A percentile compares a stretch with the other conserved stretches of the same genome.
Conservation (phyloP, 2,797 vertebrate genomes). For the Xenentodon cancila region DNA sequence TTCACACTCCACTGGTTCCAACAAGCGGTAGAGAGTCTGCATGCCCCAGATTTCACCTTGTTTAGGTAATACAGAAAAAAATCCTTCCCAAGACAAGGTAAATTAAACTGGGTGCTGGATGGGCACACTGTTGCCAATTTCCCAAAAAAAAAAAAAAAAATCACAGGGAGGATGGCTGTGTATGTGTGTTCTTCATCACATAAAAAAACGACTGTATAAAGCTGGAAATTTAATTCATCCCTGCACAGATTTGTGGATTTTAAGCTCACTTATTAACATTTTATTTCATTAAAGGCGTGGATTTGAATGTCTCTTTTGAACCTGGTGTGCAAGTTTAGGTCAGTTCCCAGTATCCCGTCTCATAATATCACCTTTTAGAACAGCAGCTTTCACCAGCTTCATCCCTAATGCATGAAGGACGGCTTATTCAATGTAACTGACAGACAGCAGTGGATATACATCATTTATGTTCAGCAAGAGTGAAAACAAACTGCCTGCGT, state of each 20-base stretch:
- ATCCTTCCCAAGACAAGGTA: slow-evolving; percentile 75
- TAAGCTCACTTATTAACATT: slow-evolving; percentile 16
- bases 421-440: slow-evolving; percentile 64
- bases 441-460: slow-evolving; percentile 69
- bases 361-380: slow-evolving; percentile 57
- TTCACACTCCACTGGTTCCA: slow-evolving; percentile 86
- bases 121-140: slow-evolving; percentile 56
- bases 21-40: slow-evolving; percentile 82
- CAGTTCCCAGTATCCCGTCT: slow-evolving; percentile 47
- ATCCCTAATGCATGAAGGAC: slow-evolving; percentile 72
- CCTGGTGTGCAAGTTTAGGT: slow-evolving; percentile 45
- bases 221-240: slow-evolving; percentile 15
- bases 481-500: slow-evolving; percentile 68
- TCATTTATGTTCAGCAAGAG: slow-evolving; percentile 74
- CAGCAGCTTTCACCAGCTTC: slow-evolving; percentile 46
- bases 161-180: slow-evolving; percentile 10
- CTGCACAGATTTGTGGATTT: slow-evolving; percentile 40
- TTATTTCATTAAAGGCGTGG: slow-evolving; percentile 5
- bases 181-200: slow-evolving; percentile 1
- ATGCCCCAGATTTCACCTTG: slow-evolving; percentile 87
- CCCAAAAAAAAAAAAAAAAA: slow-evolving; percentile 36
- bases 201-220: slow-evolving; percentile 39
- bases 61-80: slow-evolving; percentile 84
- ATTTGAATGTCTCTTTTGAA: slow-evolving; percentile 42
- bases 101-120: slow-evolving; percentile 69